Evolutionary conservation across 2,888 invertebrate genomes (phyloP).

Genomic region (Lepidochitona cinerea): DNA sequence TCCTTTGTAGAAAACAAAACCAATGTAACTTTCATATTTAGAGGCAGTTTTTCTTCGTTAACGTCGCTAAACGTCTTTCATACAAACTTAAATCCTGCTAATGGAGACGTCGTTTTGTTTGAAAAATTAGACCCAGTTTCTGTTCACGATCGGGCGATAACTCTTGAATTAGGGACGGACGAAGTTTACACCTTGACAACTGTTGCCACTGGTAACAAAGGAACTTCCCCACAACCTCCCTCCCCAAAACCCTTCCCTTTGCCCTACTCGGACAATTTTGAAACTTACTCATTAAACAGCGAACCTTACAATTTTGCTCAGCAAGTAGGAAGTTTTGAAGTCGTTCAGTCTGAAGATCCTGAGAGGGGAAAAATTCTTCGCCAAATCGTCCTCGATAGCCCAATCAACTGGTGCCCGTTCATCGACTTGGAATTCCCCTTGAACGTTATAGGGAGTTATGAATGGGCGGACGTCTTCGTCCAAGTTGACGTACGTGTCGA

Average conservation of each 20-base stretch:
- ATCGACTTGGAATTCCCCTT: slow-evolving; percentile 34
- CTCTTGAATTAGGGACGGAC: slow-evolving; percentile 53
- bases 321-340: slow-evolving; percentile 67
- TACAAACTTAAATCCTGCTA: not conserved
- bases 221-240: slow-evolving; percentile 38
- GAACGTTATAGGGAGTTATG: slow-evolving; percentile 56
- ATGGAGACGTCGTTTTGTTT: not conserved
- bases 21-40: slow-evolving; percentile 53
- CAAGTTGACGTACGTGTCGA: slow-evolving; percentile 51
- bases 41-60: slow-evolving; percentile 42
- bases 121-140: not conserved
- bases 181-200: slow-evolving; percentile 64
- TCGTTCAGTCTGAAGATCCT: slow-evolving; percentile 28
- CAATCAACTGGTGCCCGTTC: slow-evolving; percentile 63
- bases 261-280: slow-evolving; percentile 64
- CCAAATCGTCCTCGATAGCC: slow-evolving; percentile 59
- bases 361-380: slow-evolving; percentile 53
- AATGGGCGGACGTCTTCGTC: slow-evolving; percentile 59
- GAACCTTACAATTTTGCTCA: slow-evolving; percentile 65
- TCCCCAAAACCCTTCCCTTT: slow-evolving; percentile 56
- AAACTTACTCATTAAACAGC: slow-evolving; percentile 48
- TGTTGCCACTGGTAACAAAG: slow-evolving; percentile 46
- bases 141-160: slow-evolving; percentile 32
- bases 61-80: not conserved
- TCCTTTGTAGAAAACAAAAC: slow-evolving; percentile 56